Conservation (phyloP, 1,140 invertebrate genomes). For the Diabrotica undecimpunctata region DNA sequence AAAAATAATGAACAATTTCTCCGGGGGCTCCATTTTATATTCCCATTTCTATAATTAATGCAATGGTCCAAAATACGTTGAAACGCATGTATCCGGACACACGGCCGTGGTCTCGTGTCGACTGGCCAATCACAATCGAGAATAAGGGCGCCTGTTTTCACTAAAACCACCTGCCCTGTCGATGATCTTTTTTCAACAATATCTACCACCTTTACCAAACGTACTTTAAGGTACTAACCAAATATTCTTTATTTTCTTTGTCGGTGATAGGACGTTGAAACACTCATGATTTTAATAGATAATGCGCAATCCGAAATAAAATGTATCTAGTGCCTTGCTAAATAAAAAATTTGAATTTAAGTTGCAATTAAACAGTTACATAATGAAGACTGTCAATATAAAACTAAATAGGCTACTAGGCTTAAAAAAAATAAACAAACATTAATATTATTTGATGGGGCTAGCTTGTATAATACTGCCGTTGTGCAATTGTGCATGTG, state of each 20-base stretch:
- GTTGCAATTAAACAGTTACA: too few relatives aligned
- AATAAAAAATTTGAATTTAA: too few relatives aligned
- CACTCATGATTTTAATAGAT: too few relatives aligned
- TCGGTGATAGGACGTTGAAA: too few relatives aligned
- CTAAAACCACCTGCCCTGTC: slow-evolving; percentile 30
- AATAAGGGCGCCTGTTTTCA: slow-evolving; percentile 21
- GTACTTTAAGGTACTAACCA: neutral
- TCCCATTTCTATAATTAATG: slow-evolving; percentile 11
- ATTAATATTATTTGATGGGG: too few relatives aligned
- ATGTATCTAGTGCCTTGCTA: too few relatives aligned
- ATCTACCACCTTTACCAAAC: slow-evolving; percentile 21
- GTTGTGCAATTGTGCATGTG: too few relatives aligned
- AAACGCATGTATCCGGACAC: slow-evolving; percentile 25
- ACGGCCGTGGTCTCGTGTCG: slow-evolving; percentile 27
- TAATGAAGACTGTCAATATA: too few relatives aligned
- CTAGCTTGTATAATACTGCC: too few relatives aligned
- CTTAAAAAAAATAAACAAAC: too few relatives aligned
- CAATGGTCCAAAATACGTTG: slow-evolving; percentile 20
- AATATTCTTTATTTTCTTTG: neutral
- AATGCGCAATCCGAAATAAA: too few relatives aligned
- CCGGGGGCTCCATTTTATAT: slow-evolving; percentile 6
- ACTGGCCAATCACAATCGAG: slow-evolving; percentile 21
- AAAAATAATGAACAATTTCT: neutral
- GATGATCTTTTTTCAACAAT: slow-evolving; percentile 27
- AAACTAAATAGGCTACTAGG: too few relatives aligned